A percentile compares a stretch with the other conserved stretches of the same genome.
Conservation (phyloP, 2,797 vertebrate species). For the Premnoplex brunnescens region DNA sequence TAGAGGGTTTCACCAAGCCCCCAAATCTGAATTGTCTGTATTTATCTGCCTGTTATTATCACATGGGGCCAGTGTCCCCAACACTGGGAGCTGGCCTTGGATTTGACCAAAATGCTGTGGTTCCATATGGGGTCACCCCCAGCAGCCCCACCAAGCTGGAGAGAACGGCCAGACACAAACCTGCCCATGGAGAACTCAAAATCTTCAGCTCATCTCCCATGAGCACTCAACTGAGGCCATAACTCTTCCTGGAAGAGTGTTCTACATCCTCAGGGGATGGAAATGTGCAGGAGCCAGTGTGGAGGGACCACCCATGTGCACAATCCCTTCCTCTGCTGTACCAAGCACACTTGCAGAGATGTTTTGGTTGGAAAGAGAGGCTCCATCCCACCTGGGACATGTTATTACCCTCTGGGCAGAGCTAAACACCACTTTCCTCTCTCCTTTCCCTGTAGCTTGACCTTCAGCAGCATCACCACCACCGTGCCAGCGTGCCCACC, state of each 20-base stretch:
- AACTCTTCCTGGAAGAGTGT: fast-evolving
- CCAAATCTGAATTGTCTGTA: not conserved
- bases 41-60: not conserved
- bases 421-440: fast-evolving
- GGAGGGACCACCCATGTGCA: not conserved
- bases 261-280: not conserved
- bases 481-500: fast-evolving
- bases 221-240: fast-evolving
- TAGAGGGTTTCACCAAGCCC: not conserved
- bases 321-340: not conserved
- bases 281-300: fast-evolving
- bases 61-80: not conserved
- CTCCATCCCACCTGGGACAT: not conserved
- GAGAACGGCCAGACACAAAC: not conserved
- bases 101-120: not conserved
- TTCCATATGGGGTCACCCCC: not conserved
- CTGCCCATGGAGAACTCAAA: not conserved
- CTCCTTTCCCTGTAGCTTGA: not conserved
- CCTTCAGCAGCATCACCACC: not conserved
- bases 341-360: not conserved
- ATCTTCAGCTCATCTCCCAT: fast-evolving
- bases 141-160: fast-evolving
- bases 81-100: not conserved
- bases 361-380: not conserved
- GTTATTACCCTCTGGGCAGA: not conserved